These are phyloP conservation scores for Morpho achilles DNA, from an alignment of 2,888 invertebrate genomes.

Conservation along the genomic window DNA sequence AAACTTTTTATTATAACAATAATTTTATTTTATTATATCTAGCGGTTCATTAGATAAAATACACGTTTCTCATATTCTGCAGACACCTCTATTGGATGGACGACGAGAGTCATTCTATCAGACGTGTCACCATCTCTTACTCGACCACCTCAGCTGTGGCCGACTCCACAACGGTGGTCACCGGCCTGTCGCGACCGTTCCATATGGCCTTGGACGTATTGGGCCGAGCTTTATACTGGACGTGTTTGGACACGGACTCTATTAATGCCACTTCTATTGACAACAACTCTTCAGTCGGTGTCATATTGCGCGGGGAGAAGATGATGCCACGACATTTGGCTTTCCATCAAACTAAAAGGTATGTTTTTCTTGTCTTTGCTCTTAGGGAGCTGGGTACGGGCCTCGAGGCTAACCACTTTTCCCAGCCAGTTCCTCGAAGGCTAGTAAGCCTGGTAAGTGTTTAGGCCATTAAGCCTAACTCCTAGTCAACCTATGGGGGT, in stretches of 20 bases:
- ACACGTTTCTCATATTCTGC: conserved; percentile 9
- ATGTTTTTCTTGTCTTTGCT: conserved; percentile 6
- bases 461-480: too few species aligned
- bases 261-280: conserved; percentile 93
- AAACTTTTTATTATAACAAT: too few species aligned
- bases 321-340: conserved; percentile 91
- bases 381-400: too few species aligned
- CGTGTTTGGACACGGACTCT: conserved; percentile 88
- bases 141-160: conserved; percentile 51
- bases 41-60: too few species aligned
- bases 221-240: conserved; percentile 93
- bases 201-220: conserved; percentile 93
- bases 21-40: too few species aligned
- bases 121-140: conserved; percentile 76
- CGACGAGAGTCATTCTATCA: conserved; percentile 86
- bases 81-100: conserved; percentile 85
- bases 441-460: too few species aligned
- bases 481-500: too few species aligned
- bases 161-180: conserved; percentile 73
- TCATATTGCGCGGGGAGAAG: conserved; percentile 85
- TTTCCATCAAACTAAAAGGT: conserved; percentile 90
- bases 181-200: conserved; percentile 83
- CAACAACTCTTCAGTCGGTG: conserved; percentile 81
- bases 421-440: too few species aligned
- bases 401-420: too few species aligned